phyloP scores from a whole-genome alignment of 2,113 vertebrate genomes.

The Sciurus niger region DNA sequence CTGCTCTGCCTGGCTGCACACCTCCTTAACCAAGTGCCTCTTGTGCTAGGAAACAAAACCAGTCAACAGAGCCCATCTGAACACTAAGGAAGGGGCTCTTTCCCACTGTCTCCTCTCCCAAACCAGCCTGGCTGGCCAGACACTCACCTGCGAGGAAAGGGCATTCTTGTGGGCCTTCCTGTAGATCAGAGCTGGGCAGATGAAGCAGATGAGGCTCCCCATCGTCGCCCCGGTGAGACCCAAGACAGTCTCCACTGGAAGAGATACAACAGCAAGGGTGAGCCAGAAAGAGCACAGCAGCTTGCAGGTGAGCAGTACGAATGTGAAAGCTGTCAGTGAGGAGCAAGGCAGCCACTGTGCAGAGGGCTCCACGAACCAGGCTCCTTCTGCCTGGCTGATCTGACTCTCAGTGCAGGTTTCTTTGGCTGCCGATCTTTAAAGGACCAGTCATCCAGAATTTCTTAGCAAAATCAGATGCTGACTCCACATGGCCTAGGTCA shows the following conservation, averaged over 20 bases:
- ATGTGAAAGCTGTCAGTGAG: fast-evolving
- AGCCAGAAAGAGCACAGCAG: background rate
- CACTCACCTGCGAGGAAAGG: constrained; percentile 93
- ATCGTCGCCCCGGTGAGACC: constrained; percentile 98
- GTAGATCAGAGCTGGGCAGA: constrained; percentile 98
- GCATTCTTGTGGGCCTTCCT: constrained; percentile 95
- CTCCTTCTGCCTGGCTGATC: background rate
- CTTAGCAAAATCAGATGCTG: background rate
- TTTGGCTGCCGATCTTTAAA: background rate
- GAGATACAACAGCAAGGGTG: background rate
- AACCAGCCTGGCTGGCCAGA: fast-evolving
- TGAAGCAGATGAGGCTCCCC: constrained; percentile 99
- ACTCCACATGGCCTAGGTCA: background rate
- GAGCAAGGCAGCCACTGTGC: background rate
- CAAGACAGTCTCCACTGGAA: constrained; percentile 97
- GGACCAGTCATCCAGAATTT: background rate
- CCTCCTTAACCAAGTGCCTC: background rate
- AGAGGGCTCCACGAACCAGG: background rate
- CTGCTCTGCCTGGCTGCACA: fast-evolving
- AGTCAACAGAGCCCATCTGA: background rate
- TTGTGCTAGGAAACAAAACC: too few relatives aligned
- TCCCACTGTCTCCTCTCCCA: background rate
- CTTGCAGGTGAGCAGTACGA: fast-evolving
- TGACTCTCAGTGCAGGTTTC: background rate
- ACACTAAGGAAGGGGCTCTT: background rate